phyloP scores from a whole-genome alignment of 2,888 invertebrate species.

The Athrips mouffetella region DNA sequence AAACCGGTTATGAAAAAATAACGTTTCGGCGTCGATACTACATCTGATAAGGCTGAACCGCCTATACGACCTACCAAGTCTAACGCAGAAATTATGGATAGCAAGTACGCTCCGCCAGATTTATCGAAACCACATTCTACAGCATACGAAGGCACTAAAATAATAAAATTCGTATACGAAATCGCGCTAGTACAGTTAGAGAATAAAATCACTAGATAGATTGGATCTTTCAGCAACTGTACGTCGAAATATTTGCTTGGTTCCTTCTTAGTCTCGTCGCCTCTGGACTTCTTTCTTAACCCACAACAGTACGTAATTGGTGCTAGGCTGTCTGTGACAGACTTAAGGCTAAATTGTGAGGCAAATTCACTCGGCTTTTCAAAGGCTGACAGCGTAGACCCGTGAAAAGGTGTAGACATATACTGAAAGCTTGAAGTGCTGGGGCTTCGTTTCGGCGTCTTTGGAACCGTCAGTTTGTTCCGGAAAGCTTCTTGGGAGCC shows the following conservation, averaged over 20 bases:
- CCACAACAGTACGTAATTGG: slow-evolving; percentile 65
- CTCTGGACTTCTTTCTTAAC: slow-evolving; percentile 47
- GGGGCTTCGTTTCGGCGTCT: slow-evolving; percentile 82
- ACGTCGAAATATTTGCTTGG: slow-evolving; percentile 85
- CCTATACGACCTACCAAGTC: slow-evolving; percentile 91
- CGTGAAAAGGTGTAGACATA: slow-evolving; percentile 91
- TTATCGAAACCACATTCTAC: slow-evolving; percentile 84
- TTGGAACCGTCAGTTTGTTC: slow-evolving; percentile 57
- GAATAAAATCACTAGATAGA: slow-evolving; percentile 88
- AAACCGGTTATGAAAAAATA: slow-evolving; percentile 91
- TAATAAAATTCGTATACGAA: slow-evolving; percentile 91
- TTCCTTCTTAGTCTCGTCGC: slow-evolving; percentile 55
- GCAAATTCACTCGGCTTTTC: slow-evolving; percentile 88
- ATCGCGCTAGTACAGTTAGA: slow-evolving; percentile 92
- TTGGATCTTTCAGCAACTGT: slow-evolving; percentile 85
- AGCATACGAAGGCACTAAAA: slow-evolving; percentile 88
- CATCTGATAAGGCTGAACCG: slow-evolving; percentile 89
- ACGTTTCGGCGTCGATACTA: slow-evolving; percentile 86
- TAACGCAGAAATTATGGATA: slow-evolving; percentile 88
- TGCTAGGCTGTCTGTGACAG: slow-evolving; percentile 78
- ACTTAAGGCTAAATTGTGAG: slow-evolving; percentile 86
- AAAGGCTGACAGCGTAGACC: slow-evolving; percentile 87
- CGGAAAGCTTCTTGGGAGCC: slow-evolving; percentile 60
- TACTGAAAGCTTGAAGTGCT: slow-evolving; percentile 91
- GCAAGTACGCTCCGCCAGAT: slow-evolving; percentile 82